Base-by-base conservation (phyloP, 1,140 invertebrate species). In the Zaprionus nigranus region DNA sequence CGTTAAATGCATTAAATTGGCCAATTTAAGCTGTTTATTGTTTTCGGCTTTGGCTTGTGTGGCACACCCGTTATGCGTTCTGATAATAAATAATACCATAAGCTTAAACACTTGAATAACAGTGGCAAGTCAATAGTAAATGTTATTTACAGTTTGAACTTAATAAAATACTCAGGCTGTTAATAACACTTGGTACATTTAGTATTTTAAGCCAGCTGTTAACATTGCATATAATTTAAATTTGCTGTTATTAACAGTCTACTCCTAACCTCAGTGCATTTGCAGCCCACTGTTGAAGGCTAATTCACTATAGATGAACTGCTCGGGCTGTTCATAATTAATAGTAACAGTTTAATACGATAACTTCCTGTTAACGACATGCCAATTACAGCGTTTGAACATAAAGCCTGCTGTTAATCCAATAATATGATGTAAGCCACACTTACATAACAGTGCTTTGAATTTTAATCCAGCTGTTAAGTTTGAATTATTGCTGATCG, bases 11-110 rank as follows among this genome's bases (percentile, higher is more conserved):
- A 51, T 51, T 51, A 51, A 51, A 24, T 51, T 22, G 46, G 46
- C 46, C 46, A 51, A 24, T 24, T 51, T 51, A 51, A 51, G 46
- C 46, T 51, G 20, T 51, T 51, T 51, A 51, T 51, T 51, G 46
- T 51, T 46, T 46, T 46, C n/a, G n/a, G 40, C 17, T 34, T 34
- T 17, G 40, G 13, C 40, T 17, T 17, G 24, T 51, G 46, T 24
- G 46, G 46, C 46, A 24, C 20, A 51, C 20, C 30, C 30, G 11
- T 51, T 51, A 24, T 13, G 46, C 46, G n/a, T 40, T 40, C 17
- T 51, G 5, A n/a, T n/a, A 13, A 24, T 24, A 51, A 24, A 51
- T 51, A 51, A 51, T 24, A 51, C 20, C 2, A 20, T n/a, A 24
- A 24, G 46, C 5, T 13, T 46, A 17, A 17, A 46, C 15, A 46